Evolutionary conservation across 2,888 invertebrate species (phyloP).

Genomic region (Leptopilina drosophilae): DNA sequence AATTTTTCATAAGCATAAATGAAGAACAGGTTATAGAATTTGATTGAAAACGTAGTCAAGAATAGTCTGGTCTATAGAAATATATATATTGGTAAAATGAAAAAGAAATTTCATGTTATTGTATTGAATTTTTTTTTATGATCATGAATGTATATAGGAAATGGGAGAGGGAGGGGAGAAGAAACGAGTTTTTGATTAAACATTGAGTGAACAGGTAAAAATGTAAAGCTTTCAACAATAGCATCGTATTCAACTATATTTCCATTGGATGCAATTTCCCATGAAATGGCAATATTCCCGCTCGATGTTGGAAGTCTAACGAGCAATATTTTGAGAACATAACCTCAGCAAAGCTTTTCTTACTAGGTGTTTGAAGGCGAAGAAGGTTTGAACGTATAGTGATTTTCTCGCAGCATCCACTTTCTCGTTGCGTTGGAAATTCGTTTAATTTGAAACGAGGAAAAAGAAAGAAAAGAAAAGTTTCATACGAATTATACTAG

Average conservation of each 20-base stretch:
- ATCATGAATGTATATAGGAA: conserved; percentile 8
- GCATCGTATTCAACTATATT: conserved; percentile 29
- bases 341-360: conserved; percentile 55
- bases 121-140: not conserved
- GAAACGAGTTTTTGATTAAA: not conserved
- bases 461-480: not conserved
- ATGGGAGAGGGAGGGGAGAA: not conserved
- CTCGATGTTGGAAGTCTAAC: conserved; percentile 60
- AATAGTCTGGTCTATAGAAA: too few species aligned
- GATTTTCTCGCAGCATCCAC: conserved; percentile 36
- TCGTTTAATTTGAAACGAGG: conserved; percentile 53
- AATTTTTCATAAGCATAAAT: too few species aligned
- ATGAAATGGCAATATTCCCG: conserved; percentile 22
- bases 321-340: conserved; percentile 57
- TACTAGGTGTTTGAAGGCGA: conserved; percentile 16
- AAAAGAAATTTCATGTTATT: not conserved
- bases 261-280: conserved; percentile 19
- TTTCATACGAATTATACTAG: not conserved
- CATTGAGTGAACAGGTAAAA: not conserved
- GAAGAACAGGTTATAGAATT: too few species aligned
- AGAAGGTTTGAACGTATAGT: conserved; percentile 42
- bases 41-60: too few species aligned
- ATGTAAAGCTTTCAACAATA: conserved; percentile 15
- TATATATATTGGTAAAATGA: not conserved
- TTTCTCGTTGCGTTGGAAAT: conserved; percentile 52